Evolutionary conservation across 2,113 vertebrate species (phyloP).

Genomic region (Canis aureus): DNA sequence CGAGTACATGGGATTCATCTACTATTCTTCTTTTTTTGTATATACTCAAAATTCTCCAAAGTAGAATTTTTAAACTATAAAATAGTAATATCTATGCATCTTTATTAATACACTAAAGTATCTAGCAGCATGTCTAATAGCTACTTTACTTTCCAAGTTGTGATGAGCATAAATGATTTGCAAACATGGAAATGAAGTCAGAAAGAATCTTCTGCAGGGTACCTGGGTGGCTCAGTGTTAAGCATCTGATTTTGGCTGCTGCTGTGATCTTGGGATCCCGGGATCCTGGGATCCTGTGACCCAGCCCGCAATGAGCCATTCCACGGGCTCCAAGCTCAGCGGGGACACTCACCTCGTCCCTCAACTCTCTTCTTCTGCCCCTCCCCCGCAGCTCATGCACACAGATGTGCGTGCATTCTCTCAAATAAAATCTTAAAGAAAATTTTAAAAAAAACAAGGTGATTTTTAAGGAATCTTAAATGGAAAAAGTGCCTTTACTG

Average conservation of each 20-base stretch:
- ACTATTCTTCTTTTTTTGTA: constrained; percentile 15
- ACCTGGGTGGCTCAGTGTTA: background rate
- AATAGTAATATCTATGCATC: background rate
- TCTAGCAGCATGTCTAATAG: constrained; percentile 13
- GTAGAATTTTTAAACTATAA: constrained; percentile 16
- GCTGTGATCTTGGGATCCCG: background rate
- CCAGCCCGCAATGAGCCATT: background rate
- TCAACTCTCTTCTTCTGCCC: background rate
- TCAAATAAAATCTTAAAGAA: background rate
- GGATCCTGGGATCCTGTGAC: background rate
- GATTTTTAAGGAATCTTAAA: constrained; percentile 34
- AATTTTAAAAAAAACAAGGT: background rate
- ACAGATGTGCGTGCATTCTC: background rate
- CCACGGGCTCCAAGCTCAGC: background rate
- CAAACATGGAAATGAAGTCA: background rate
- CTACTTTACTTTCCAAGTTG: constrained; percentile 24
- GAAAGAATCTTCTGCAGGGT: background rate
- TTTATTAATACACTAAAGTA: constrained; percentile 30
- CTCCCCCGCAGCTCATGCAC: too few species aligned
- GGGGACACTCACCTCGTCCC: background rate
- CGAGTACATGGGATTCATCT: background rate
- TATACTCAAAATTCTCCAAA: background rate
- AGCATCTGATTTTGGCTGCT: background rate
- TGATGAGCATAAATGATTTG: background rate
- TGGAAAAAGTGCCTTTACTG: background rate